Evolutionary conservation across 1,140 invertebrate genomes (phyloP), one percentile per base, ranked within the genome.

Genomic region (Philotrypesis tridentata): DNA sequence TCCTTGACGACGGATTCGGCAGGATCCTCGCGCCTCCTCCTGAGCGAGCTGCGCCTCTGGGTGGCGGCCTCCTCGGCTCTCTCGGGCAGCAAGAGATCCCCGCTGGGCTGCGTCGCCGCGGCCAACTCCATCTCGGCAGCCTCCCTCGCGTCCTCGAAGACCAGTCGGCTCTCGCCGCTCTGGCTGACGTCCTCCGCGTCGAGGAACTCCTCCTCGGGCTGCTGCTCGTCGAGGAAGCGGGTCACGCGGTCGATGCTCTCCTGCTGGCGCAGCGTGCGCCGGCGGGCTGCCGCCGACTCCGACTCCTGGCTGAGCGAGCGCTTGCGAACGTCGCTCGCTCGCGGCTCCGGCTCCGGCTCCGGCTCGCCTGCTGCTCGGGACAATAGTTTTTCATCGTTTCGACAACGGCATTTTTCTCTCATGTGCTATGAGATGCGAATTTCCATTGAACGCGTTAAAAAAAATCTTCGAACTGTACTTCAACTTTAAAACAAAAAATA

Each of bases 1-100:
- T 87, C 9, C 80, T 84, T 83, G 85, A 83, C 0, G 80, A 67
- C 75, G n/a, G 87, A 70, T 80, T 86, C 11, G 78, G 79, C 68
- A 67, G 84, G 33, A 83, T 88, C 12, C 48, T 67, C 33, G 68
- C 73, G 31, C 60, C 76, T 71, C 61, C 82, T 80, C 11, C 78
- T 76, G 1, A 83, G 48, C n/a, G 82, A 83, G 40, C 76, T 79
- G 2, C 82, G 48, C 12, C 37, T 78, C 23, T 75, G 79, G 7
- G 75, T 31, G 0, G 12, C 43, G 0, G 8, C 27, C 2, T 74
- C 82, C 1, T 67, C 82, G n/a, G 71, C 23, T 21, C 7, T 65
- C n/a, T 82, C 80, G 40, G 60, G 25, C 17, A 61, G 1, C 33
- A 71, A 11, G 0, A 37, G 31, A 2, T 70, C 67, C 12, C 4